Evolutionary conservation across 2,888 invertebrate species (phyloP).

Genomic region (Trimorus sp.): DNA sequence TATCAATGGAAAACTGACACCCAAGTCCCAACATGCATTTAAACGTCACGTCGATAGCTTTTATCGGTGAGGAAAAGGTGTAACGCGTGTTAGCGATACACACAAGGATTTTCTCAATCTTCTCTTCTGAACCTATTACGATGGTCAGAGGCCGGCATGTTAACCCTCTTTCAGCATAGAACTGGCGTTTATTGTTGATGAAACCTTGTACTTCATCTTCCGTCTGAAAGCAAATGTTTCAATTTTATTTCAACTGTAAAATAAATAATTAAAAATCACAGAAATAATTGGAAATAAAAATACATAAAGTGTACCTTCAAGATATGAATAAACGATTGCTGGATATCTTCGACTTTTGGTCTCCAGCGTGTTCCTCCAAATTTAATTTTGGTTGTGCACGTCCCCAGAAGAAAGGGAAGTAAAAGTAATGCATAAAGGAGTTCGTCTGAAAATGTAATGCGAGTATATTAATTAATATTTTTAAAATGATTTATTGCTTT

Average conservation of each 20-base stretch:
- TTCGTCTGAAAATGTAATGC: background rate
- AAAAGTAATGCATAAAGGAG: background rate
- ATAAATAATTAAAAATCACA: background rate
- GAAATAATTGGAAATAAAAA: background rate
- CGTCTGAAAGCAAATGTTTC: slow-evolving; percentile 3
- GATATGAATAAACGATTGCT: slow-evolving; percentile 21
- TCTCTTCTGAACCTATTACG: background rate
- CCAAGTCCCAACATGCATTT: background rate
- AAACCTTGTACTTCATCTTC: background rate
- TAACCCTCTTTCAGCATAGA: background rate
- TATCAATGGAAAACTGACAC: slow-evolving; percentile 1
- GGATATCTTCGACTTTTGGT: slow-evolving; percentile 23
- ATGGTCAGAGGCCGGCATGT: slow-evolving; percentile 5
- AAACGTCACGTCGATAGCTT: slow-evolving; percentile 5
- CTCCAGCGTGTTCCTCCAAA: slow-evolving; percentile 21
- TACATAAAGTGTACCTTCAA: slow-evolving; percentile 2
- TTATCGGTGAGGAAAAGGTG: background rate
- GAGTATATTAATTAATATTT: background rate
- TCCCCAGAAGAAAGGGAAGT: slow-evolving; percentile 27
- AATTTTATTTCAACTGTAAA: background rate
- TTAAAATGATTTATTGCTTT: background rate
- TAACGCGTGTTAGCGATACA: background rate
- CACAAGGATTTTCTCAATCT: background rate
- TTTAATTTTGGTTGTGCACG: slow-evolving; percentile 17
- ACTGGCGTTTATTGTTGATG: background rate